Conservation (phyloP, 2,113 vertebrate genomes). For the Rhabdomys dilectus region DNA sequence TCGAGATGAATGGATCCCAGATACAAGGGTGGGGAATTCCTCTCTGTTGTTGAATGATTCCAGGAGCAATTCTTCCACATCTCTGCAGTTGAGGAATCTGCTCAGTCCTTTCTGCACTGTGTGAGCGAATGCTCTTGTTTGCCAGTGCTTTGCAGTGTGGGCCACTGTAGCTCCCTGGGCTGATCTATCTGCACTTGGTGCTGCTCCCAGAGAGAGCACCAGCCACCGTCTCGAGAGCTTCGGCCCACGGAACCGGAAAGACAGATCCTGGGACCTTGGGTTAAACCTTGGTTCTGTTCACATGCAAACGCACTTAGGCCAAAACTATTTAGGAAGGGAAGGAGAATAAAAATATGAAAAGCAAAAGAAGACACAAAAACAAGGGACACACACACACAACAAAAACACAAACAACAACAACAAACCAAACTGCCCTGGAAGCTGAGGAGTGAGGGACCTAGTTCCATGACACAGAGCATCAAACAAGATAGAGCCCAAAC, state of each 20-base stretch:
- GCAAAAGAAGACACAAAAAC: too few relatives aligned
- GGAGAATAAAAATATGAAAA: not conserved
- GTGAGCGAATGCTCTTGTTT: too few relatives aligned
- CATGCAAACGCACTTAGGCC: not conserved
- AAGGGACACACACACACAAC: not conserved
- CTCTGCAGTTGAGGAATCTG: not conserved
- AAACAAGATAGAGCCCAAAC: not conserved
- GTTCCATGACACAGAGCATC: conserved; percentile 28
- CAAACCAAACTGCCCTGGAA: not conserved
- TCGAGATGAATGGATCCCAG: not conserved
- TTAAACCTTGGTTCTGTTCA: not conserved
- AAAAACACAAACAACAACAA: not conserved
- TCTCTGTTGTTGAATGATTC: not conserved
- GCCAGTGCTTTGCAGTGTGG: not conserved
- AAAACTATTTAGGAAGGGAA: not conserved
- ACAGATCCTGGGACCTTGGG: not conserved
- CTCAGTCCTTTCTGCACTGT: not conserved
- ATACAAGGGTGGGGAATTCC: not conserved
- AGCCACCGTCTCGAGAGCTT: not conserved
- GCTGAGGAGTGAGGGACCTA: not conserved
- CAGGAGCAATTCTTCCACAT: not conserved
- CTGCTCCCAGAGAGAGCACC: too few relatives aligned
- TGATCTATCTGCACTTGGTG: not conserved
- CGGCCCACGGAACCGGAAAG: not conserved
- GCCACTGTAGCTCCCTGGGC: not conserved